Conservation (phyloP, 2,797 vertebrate genomes). For the Megaceryle alcyon region DNA sequence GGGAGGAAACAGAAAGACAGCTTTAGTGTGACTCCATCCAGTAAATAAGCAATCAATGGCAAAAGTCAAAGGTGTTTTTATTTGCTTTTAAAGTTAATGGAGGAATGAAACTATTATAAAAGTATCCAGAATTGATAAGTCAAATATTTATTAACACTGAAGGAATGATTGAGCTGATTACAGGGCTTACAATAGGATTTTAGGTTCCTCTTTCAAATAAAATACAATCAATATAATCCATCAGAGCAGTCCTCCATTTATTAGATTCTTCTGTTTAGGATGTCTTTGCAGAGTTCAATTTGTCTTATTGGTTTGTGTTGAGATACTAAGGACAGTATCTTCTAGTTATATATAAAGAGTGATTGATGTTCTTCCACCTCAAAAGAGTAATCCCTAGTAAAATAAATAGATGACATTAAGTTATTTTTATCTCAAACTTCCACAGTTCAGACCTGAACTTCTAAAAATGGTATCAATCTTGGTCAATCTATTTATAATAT, state of each 20-base stretch:
- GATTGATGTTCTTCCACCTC: not conserved
- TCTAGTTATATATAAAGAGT: not conserved
- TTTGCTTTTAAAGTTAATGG: conserved; percentile 76
- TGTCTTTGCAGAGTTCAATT: conserved; percentile 45
- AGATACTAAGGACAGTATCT: not conserved
- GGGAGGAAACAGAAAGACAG: not conserved
- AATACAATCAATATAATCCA: conserved; percentile 31
- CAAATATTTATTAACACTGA: conserved; percentile 62
- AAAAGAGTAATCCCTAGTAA: not conserved
- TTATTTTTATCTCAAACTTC: not conserved
- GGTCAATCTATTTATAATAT: not conserved
- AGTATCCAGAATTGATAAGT: conserved; percentile 74
- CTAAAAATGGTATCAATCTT: not conserved
- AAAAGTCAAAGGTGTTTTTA: conserved; percentile 80
- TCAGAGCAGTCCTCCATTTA: conserved; percentile 12
- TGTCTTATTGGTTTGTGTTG: conserved; percentile 27
- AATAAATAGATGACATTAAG: not conserved
- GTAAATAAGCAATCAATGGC: conserved; percentile 78
- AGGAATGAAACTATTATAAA: conserved; percentile 76
- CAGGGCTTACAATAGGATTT: not conserved
- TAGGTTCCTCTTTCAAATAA: conserved; percentile 47
- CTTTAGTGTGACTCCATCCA: conserved; percentile 72
- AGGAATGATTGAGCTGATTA: conserved; percentile 30
- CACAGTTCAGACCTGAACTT: not conserved
- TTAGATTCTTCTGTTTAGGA: conserved; percentile 45